Percentiles rank a stretch among this genome's conserved stretches.
Evolutionary conservation across 2,888 invertebrate species (phyloP).

Genomic region (Pandemis cinnamomeana): DNA sequence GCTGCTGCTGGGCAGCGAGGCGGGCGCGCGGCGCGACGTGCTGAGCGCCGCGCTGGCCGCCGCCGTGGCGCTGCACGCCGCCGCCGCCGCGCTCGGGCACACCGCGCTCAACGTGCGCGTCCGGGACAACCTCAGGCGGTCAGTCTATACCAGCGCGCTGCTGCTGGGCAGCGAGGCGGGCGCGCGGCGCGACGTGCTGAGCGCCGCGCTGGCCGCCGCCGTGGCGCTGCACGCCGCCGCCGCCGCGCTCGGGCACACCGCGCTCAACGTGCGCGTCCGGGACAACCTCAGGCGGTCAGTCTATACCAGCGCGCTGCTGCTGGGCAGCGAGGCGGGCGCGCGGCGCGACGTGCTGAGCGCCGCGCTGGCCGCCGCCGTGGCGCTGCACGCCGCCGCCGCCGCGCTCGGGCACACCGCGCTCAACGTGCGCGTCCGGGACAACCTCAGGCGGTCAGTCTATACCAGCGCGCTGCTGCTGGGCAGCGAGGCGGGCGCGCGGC

Average conservation of each 20-base stretch:
- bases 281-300: constrained; percentile 86
- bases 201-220: constrained; percentile 90
- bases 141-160: constrained; percentile 70
- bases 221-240: constrained; percentile 92
- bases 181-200: constrained; percentile 86
- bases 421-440: constrained; percentile 92
- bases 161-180: constrained; percentile 87
- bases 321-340: constrained; percentile 88
- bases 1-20: constrained; percentile 86
- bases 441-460: constrained; percentile 81
- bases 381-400: constrained; percentile 92
- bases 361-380: constrained; percentile 90
- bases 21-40: constrained; percentile 86
- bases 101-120: constrained; percentile 95
- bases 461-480: constrained; percentile 78
- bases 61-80: constrained; percentile 91
- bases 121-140: constrained; percentile 88
- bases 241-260: constrained; percentile 93
- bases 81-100: constrained; percentile 93
- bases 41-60: constrained; percentile 91
- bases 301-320: constrained; percentile 73
- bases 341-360: constrained; percentile 88
- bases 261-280: constrained; percentile 93
- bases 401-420: constrained; percentile 94
- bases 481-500: constrained; percentile 89